Conservation (phyloP, 2,113 vertebrate genomes). For the Petaurus breviceps region DNA sequence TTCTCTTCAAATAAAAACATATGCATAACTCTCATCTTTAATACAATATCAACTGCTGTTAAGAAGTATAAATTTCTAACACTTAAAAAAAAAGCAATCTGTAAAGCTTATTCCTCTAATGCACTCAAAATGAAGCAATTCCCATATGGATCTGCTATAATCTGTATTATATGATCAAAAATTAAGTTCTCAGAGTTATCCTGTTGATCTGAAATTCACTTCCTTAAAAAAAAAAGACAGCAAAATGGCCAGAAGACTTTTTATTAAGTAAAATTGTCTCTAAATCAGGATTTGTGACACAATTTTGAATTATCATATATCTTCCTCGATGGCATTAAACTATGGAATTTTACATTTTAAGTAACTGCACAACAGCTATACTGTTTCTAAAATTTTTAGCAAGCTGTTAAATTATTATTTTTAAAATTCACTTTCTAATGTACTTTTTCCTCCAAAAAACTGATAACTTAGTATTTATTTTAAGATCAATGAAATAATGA, state of each 20-base stretch:
- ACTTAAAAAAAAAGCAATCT: neutral
- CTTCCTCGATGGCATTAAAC: no score
- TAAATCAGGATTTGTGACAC: neutral
- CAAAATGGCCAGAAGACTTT: neutral
- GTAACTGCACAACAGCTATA: neutral
- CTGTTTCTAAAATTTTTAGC: neutral
- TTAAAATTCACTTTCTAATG: neutral
- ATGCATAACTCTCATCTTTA: neutral
- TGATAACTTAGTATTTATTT: no score
- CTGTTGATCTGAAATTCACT: constrained; percentile 71
- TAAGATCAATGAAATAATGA: no score
- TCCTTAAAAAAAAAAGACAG: neutral
- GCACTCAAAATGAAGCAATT: constrained; percentile 62
- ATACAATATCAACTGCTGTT: neutral
- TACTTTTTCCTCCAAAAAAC: no score
- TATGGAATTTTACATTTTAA: neutral
- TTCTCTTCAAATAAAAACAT: neutral
- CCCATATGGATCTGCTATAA: constrained; percentile 71
- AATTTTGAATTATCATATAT: neutral
- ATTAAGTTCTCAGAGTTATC: constrained; percentile 77
- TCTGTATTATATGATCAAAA: constrained; percentile 77
- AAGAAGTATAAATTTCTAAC: neutral
- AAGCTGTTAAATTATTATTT: neutral
- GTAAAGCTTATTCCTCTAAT: constrained; percentile 72
- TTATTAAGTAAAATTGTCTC: neutral